Base-by-base conservation (phyloP, 2,113 vertebrate species). In the Andinoacara biseriatus region DNA sequence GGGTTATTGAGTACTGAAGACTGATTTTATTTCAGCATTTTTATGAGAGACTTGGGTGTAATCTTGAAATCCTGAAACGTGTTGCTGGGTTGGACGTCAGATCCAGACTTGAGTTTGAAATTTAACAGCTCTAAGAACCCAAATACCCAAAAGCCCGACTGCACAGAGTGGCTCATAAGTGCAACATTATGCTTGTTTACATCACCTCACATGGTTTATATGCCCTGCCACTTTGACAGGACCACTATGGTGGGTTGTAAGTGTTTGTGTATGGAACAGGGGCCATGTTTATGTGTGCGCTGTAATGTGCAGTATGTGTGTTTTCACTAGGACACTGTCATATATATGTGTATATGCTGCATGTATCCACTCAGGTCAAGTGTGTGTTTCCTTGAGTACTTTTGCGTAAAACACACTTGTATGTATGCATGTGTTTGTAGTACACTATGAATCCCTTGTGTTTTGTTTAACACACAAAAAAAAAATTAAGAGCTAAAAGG, bases 111-210 rank as follows among this genome's bases (percentile, higher is more conserved):
- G 31, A 82, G 69, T 81, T 74, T 83, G 76, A 90, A 80, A 76
- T 40, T 62, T n/a, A 59, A 80, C 83, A 88, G 81, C 58, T 69
- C 74, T 0, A 7, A 81, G 61, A 83, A 81, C 17, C 58, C 18
- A 43, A 86, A 52, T 52, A n/a, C 9, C 75, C 33, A 58, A 54
- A 52, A 67, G 62, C 8, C 40, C 18, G 20, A 58, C 18, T 22
- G 67, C 76, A 46, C 75, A 29, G 69, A 14, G 78, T 1, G 35
- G 10, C 74, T 81, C 33, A 46, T 74, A 43, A 58, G 58, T 58
- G 82, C 74, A 86, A 89, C 76, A 79, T 1, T 58, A 74, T 75
- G 87, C 86, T 31, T 90, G 92, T 91, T 93, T 90, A 90, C 86
- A 80, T 72, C 83, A 26, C 3, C 49, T 86, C 59, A 49, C 33